A percentile compares a stretch with the other conserved stretches of the same genome.
These are phyloP conservation scores for Caenorhabditis japonica DNA, from an alignment of 2,888 invertebrate species.

Conservation along the genomic window DNA sequence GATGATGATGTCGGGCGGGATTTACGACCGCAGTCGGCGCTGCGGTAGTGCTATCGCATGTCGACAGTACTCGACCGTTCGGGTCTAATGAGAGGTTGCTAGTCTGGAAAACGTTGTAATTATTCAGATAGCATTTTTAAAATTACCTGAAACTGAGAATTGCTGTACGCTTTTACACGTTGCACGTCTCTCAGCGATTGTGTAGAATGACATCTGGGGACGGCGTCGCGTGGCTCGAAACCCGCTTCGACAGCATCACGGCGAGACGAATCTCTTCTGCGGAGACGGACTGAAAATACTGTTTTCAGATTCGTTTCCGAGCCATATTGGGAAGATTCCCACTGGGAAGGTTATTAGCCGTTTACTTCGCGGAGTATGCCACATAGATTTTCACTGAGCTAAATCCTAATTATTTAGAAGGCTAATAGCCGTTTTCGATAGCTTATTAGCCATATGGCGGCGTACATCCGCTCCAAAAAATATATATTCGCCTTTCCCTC, in stretches of 20 bases:
- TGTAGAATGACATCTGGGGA: conserved; percentile 61
- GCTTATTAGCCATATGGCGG: too few relatives aligned
- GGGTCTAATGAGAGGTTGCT: conserved; percentile 48
- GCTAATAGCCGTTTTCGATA: too few relatives aligned
- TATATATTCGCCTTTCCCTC: too few relatives aligned
- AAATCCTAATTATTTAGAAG: too few relatives aligned
- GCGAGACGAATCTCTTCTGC: conserved; percentile 44
- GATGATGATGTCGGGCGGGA: conserved; percentile 33
- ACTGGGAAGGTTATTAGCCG: too few relatives aligned
- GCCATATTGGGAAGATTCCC: too few relatives aligned
- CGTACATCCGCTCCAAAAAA: too few relatives aligned
- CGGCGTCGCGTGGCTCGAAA: conserved; percentile 56
- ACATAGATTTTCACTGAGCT: too few relatives aligned
- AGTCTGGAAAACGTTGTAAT: conserved; percentile 20
- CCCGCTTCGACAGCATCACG: conserved; percentile 64
- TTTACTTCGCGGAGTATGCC: too few relatives aligned
- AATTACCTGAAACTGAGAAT: conserved; percentile 58
- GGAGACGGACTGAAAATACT: conserved; percentile 61
- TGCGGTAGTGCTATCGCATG: conserved; percentile 47
- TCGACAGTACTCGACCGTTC: conserved; percentile 39
- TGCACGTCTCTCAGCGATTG: conserved; percentile 57
- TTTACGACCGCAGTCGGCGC: conserved; percentile 47
- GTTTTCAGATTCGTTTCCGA: too few relatives aligned
- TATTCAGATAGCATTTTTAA: not conserved
- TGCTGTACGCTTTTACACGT: conserved; percentile 46